Percentiles rank a stretch among this genome's conserved stretches.
phyloP scores from a whole-genome alignment of 2,113 vertebrate species.

The Aplodontia rufa region DNA sequence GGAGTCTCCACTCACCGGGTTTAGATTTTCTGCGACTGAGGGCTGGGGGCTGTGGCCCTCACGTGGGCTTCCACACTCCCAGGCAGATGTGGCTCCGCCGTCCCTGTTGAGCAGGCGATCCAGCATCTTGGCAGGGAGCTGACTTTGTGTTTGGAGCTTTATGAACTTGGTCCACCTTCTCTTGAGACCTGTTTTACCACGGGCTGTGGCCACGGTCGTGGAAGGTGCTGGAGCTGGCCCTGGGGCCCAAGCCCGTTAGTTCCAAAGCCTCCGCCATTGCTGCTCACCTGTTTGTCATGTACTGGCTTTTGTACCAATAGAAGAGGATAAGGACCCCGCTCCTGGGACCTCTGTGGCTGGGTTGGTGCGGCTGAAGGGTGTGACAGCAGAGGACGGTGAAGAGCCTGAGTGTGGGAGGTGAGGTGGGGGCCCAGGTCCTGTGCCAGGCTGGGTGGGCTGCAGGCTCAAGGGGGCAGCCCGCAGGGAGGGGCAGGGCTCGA shows the following conservation, averaged over 20 bases:
- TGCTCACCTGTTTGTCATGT: fast-evolving
- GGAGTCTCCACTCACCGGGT: not conserved
- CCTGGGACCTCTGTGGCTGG: not conserved
- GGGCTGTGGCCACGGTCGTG: no score
- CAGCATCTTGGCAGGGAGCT: fast-evolving
- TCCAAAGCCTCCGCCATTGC: not conserved
- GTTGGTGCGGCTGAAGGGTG: no score
- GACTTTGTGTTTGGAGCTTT: not conserved
- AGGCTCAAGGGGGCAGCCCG: fast-evolving
- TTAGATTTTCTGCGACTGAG: not conserved
- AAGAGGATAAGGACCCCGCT: not conserved
- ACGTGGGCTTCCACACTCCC: not conserved
- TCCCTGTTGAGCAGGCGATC: fast-evolving
- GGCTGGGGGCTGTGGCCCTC: not conserved
- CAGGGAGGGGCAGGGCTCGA: no score
- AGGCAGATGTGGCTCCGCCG: no score
- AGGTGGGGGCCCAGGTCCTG: no score
- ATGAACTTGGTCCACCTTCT: fast-evolving
- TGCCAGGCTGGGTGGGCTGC: not conserved
- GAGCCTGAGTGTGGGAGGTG: no score
- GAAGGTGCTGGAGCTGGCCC: not conserved
- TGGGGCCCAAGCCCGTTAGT: not conserved
- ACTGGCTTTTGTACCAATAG: not conserved
- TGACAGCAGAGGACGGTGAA: no score
- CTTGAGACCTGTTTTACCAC: no score